phyloP scores from a whole-genome alignment of 2,888 invertebrate genomes.

The Mycalesis mineus region DNA sequence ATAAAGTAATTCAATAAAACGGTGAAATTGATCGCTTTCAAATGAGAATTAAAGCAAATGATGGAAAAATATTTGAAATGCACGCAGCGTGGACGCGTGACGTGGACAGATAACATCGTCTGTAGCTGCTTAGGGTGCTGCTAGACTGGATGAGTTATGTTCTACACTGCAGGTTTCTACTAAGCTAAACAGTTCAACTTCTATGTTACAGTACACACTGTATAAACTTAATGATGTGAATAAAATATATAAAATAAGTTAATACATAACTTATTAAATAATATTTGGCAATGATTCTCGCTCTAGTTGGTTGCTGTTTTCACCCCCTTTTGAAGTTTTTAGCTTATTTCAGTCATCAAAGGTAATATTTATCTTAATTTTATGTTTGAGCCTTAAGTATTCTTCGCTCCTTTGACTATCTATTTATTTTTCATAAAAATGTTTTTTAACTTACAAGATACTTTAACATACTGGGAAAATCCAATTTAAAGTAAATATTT shows the following conservation, averaged over 20 bases:
- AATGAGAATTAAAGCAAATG: slow-evolving; percentile 40
- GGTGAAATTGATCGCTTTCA: slow-evolving; percentile 29
- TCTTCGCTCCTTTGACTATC: too few species aligned
- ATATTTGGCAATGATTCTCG: too few species aligned
- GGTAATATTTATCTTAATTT: background rate
- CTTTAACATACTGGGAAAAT: too few species aligned
- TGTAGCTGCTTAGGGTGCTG: slow-evolving; percentile 29
- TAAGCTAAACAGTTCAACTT: background rate
- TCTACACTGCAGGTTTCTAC: background rate
- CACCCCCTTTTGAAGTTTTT: background rate
- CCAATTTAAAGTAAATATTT: too few species aligned
- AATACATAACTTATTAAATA: too few species aligned
- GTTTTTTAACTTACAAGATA: too few species aligned
- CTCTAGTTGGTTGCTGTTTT: too few species aligned
- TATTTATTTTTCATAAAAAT: too few species aligned
- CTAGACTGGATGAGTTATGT: slow-evolving; percentile 23
- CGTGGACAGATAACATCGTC: slow-evolving; percentile 51
- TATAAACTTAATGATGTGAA: too few species aligned
- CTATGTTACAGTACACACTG: background rate
- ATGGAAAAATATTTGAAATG: slow-evolving; percentile 37
- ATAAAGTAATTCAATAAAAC: slow-evolving; percentile 25
- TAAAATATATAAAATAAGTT: too few species aligned
- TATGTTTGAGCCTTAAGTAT: too few species aligned
- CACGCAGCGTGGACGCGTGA: slow-evolving; percentile 45
- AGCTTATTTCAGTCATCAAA: background rate